phyloP scores from a whole-genome alignment of 2,113 vertebrate genomes.

The Vidua chalybeata region DNA sequence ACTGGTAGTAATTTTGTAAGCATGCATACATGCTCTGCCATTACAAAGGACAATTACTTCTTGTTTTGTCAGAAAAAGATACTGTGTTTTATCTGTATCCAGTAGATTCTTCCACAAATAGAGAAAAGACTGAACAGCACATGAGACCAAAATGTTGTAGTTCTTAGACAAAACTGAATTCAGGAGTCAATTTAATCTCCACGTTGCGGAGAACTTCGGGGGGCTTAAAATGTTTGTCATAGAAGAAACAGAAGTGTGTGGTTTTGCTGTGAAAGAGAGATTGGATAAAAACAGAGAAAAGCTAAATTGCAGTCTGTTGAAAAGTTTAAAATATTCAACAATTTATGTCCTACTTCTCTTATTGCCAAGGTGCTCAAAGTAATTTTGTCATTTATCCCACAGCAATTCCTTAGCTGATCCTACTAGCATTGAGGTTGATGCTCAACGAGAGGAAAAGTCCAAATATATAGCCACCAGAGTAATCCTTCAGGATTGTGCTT shows the following conservation, averaged over 20 bases:
- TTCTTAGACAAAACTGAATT: neutral
- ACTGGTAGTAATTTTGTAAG: neutral
- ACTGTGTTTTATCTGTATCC: neutral
- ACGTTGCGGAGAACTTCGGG: neutral
- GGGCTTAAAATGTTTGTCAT: neutral
- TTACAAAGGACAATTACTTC: neutral
- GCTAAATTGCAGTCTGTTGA: neutral
- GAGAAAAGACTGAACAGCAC: neutral
- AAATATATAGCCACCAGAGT: neutral
- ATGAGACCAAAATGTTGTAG: neutral
- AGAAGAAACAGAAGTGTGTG: neutral
- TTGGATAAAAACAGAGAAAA: neutral
- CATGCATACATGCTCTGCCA: neutral
- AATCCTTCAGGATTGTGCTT: neutral
- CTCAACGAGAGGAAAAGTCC: neutral
- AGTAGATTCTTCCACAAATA: neutral
- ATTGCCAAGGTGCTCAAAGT: neutral
- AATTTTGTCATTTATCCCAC: neutral
- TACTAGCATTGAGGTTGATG: neutral
- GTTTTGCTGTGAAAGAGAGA: neutral
- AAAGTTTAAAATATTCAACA: neutral
- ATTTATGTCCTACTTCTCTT: neutral
- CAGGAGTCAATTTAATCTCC: neutral
- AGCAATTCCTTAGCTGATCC: neutral
- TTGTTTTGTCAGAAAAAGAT: neutral